Evolutionary conservation across 2,113 vertebrate genomes (phyloP).

Genomic region (Choloepus hoffmanni): DNA sequence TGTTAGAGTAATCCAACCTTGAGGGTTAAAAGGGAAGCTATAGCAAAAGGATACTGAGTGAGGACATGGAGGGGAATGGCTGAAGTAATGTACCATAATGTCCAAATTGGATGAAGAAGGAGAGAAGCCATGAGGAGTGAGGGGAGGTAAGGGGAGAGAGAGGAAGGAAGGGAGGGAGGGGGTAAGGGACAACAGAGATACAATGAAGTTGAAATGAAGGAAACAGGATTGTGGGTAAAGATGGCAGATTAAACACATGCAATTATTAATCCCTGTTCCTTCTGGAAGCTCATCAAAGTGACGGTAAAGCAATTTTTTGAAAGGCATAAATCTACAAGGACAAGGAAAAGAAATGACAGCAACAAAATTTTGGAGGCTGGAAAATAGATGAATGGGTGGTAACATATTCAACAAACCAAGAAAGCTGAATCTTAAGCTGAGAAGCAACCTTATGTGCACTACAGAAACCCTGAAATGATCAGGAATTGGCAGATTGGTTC

Average conservation of each 20-base stretch:
- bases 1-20: background rate
- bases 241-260: background rate
- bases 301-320: background rate
- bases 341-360: slow-evolving; percentile 26
- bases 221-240: slow-evolving; percentile 27
- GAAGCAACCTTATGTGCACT: background rate
- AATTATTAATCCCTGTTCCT: background rate
- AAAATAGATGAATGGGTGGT: background rate
- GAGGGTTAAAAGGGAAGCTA: background rate
- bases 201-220: background rate
- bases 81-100: background rate
- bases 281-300: slow-evolving; percentile 19
- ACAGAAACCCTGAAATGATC: slow-evolving; percentile 11
- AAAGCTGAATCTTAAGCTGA: slow-evolving; percentile 34
- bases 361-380: slow-evolving; percentile 34
- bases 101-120: slow-evolving; percentile 19
- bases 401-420: background rate
- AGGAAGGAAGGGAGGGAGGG: background rate
- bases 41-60: background rate
- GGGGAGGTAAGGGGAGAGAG: background rate
- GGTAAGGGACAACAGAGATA: background rate
- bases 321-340: slow-evolving; percentile 2
- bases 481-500: background rate
- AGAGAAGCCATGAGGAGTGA: background rate
- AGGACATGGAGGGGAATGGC: background rate